Conservation (phyloP, 2,113 vertebrate genomes). For the Typhlomys cinereus region DNA sequence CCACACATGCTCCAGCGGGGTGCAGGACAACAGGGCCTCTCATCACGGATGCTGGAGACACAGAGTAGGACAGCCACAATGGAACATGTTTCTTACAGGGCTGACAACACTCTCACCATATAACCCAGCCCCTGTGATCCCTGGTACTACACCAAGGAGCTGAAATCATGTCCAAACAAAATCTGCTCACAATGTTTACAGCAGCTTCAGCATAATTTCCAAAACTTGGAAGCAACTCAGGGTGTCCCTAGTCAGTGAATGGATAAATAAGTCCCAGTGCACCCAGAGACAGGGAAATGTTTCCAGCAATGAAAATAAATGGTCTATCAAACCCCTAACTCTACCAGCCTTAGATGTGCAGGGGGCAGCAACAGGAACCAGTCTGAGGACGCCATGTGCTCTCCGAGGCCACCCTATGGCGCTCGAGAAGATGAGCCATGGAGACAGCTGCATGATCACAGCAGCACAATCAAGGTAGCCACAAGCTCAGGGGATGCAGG, state of each 20-base stretch:
- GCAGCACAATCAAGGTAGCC: not conserved
- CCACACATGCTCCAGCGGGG: too few relatives aligned
- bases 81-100: not conserved
- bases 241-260: not conserved
- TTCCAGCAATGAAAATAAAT: not conserved
- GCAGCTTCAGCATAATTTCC: not conserved
- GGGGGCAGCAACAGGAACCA: not conserved
- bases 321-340: not conserved
- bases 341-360: not conserved
- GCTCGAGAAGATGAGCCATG: not conserved
- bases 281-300: too few relatives aligned
- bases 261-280: not conserved
- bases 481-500: not conserved
- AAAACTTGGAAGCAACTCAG: not conserved
- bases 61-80: not conserved
- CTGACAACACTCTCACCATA: not conserved
- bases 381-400: not conserved
- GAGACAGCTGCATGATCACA: not conserved
- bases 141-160: too few relatives aligned
- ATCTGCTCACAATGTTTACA: not conserved
- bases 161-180: not conserved
- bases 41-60: not conserved
- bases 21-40: too few relatives aligned
- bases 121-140: too few relatives aligned
- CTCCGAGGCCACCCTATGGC: not conserved